These are phyloP conservation scores for Pachliopta kotzebuea DNA, from an alignment of 2,888 invertebrate species.

Conservation along the genomic window DNA sequence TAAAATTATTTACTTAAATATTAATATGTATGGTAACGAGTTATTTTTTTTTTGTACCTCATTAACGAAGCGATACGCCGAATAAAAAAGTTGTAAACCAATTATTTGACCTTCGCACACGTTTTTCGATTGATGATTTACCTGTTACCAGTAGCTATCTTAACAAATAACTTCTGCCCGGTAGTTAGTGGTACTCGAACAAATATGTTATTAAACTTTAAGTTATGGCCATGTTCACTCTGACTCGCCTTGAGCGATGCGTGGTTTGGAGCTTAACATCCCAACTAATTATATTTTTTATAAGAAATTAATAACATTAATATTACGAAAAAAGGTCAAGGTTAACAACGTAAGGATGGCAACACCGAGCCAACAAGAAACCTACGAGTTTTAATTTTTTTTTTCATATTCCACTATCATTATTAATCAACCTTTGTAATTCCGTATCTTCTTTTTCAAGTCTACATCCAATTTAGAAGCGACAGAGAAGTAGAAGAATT, in stretches of 20 bases:
- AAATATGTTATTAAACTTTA: not conserved
- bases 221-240: not conserved
- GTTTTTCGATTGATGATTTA: slow-evolving; percentile 9
- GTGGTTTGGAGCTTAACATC: not conserved
- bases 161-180: not conserved
- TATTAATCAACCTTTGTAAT: not conserved
- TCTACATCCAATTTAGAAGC: no score
- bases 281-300: slow-evolving; percentile 5
- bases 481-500: no score
- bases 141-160: slow-evolving; percentile 6
- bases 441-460: not conserved
- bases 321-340: not conserved
- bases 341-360: not conserved
- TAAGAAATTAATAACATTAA: not conserved
- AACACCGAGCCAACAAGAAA: not conserved
- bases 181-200: not conserved
- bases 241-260: not conserved
- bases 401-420: not conserved
- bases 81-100: slow-evolving; percentile 7
- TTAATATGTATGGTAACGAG: not conserved
- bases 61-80: not conserved
- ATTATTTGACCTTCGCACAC: slow-evolving; percentile 12
- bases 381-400: not conserved
- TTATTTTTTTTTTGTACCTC: slow-evolving; percentile 1
- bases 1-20: no score